A percentile compares a stretch with the other conserved stretches of the same genome.
These are phyloP conservation scores for Heliconius ethilla DNA, from an alignment of 2,888 invertebrate genomes.

Conservation along the genomic window DNA sequence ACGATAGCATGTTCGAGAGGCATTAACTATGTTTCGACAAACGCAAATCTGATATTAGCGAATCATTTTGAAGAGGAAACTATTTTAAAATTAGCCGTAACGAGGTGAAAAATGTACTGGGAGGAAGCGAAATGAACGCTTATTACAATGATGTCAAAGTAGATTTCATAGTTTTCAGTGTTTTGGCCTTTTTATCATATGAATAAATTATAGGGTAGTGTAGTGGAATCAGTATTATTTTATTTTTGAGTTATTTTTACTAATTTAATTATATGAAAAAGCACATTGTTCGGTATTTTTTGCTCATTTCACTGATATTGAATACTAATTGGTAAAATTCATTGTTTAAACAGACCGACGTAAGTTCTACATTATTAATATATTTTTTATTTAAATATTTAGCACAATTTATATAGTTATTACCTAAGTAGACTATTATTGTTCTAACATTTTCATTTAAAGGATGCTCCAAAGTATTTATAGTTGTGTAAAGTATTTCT, in stretches of 20 bases:
- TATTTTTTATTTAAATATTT: too few relatives aligned
- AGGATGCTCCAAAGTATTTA: too few relatives aligned
- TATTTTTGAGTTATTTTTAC: background rate
- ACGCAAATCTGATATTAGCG: constrained; percentile 72
- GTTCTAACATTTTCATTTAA: too few relatives aligned
- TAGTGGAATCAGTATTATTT: background rate
- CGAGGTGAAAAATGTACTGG: constrained; percentile 30
- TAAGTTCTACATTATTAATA: background rate
- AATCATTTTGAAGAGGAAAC: constrained; percentile 64
- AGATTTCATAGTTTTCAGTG: background rate
- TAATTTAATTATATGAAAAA: background rate
- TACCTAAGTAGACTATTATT: too few relatives aligned
- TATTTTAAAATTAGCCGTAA: constrained; percentile 45
- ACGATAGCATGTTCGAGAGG: constrained; percentile 63
- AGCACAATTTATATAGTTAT: too few relatives aligned
- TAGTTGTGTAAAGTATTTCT: too few relatives aligned
- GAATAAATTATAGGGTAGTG: too few relatives aligned
- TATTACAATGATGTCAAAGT: constrained; percentile 2
- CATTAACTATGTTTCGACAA: constrained; percentile 60
- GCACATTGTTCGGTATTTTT: too few relatives aligned
- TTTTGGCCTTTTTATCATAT: background rate
- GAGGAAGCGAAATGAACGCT: constrained; percentile 19
- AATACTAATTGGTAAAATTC: too few relatives aligned
- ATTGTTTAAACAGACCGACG: background rate
- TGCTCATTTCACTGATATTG: too few relatives aligned